Evolutionary conservation across 2,888 invertebrate species (phyloP).

Genomic region (Azorinus chamasolen): DNA sequence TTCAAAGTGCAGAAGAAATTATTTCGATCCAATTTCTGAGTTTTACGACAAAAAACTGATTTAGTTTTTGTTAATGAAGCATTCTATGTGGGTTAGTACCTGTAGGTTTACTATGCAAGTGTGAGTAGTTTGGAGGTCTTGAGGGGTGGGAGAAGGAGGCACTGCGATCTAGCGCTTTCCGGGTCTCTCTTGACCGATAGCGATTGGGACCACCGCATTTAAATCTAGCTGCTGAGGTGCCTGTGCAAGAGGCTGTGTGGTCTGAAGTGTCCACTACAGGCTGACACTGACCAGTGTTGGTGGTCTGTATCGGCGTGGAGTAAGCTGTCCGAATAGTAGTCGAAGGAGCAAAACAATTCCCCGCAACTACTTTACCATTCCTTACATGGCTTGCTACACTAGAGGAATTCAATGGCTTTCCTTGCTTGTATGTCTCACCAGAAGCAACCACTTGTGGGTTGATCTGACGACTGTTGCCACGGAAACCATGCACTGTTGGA

Average conservation of each 20-base stretch:
- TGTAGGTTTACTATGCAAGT: slow-evolving; percentile 18
- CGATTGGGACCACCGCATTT: slow-evolving; percentile 8
- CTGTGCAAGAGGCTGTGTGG: neutral
- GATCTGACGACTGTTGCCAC: neutral
- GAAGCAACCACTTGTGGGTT: too few relatives aligned
- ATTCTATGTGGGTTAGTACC: slow-evolving; percentile 37
- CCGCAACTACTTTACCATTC: slow-evolving; percentile 25
- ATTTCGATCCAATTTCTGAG: too few relatives aligned
- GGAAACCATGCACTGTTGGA: slow-evolving; percentile 23
- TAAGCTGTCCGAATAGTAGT: slow-evolving; percentile 45
- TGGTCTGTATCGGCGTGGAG: slow-evolving; percentile 24
- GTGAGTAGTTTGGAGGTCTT: slow-evolving; percentile 21
- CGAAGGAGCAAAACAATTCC: slow-evolving; percentile 28
- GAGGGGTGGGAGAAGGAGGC: slow-evolving; percentile 58
- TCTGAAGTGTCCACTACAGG: slow-evolving; percentile 11
- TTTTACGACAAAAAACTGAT: neutral
- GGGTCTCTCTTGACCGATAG: slow-evolving; percentile 23
- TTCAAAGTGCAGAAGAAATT: too few relatives aligned
- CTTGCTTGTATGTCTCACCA: too few relatives aligned
- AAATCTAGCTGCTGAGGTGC: slow-evolving; percentile 48
- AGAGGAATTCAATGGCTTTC: too few relatives aligned
- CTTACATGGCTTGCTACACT: slow-evolving; percentile 36
- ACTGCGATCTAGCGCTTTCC: slow-evolving; percentile 56
- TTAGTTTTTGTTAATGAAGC: neutral
- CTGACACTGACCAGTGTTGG: slow-evolving; percentile 30